A percentile compares a stretch with the other conserved stretches of the same genome.
Evolutionary conservation across 2,888 invertebrate genomes (phyloP).

Genomic region (Pomacea canaliculata): DNA sequence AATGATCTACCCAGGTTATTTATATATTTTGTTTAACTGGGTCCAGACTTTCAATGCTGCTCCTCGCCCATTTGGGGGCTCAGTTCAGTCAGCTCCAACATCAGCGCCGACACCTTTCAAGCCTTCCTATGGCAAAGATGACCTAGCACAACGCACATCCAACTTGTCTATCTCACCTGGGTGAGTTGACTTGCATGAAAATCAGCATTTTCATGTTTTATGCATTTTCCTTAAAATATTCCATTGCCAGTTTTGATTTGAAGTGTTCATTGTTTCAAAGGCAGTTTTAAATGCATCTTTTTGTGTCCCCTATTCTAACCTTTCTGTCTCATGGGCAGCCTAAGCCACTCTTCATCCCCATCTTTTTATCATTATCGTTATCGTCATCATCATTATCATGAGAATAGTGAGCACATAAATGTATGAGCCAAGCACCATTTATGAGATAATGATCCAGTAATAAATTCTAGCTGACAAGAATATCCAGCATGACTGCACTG

Average conservation of each 20-base stretch:
- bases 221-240: not conserved
- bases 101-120: conserved; percentile 35
- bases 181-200: not conserved
- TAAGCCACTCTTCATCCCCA: no score
- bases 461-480: not conserved
- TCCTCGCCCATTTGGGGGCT: conserved; percentile 55
- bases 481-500: not conserved
- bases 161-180: conserved; percentile 40
- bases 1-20: no score
- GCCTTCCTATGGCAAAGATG: conserved; percentile 41
- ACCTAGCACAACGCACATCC: conserved; percentile 50
- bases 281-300: no score
- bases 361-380: no score
- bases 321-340: no score
- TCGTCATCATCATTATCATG: no score
- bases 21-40: not conserved
- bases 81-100: conserved; percentile 1
- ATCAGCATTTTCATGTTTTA: not conserved
- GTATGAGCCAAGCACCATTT: no score
- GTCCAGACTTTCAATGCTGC: conserved; percentile 58
- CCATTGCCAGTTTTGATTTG: not conserved
- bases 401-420: no score
- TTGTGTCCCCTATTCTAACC: no score
- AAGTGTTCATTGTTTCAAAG: no score
- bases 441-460: no score